These are phyloP conservation scores for Onthophagus sagittarius DNA, from an alignment of 2,888 invertebrate genomes.

Conservation along the genomic window DNA sequence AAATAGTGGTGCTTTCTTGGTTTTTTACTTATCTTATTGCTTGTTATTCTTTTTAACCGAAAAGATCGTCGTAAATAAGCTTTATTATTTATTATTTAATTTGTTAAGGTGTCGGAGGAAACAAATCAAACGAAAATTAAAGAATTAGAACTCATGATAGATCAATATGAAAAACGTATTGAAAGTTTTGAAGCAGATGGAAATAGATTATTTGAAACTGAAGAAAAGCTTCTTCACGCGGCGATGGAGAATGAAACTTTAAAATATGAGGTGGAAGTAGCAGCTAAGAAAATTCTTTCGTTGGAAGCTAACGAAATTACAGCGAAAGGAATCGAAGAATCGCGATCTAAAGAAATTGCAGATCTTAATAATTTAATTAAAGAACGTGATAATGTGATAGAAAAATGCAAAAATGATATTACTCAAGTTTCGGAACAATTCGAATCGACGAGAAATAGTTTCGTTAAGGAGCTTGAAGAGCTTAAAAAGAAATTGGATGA, in stretches of 20 bases:
- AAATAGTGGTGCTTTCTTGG: neutral
- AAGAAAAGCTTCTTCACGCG: slow-evolving; percentile 61
- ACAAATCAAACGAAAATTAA: slow-evolving; percentile 49
- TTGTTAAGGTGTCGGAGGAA: slow-evolving; percentile 49
- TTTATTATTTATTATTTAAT: neutral
- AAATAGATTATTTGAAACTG: slow-evolving; percentile 61
- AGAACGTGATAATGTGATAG: slow-evolving; percentile 17
- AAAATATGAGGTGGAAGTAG: slow-evolving; percentile 53
- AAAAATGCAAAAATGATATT: slow-evolving; percentile 15
- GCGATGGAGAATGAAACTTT: slow-evolving; percentile 57
- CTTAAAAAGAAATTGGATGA: slow-evolving; percentile 21
- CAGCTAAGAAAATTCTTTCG: slow-evolving; percentile 49
- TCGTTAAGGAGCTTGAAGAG: slow-evolving; percentile 33
- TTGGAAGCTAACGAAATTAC: slow-evolving; percentile 17
- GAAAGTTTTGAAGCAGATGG: slow-evolving; percentile 53
- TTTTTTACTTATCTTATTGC: neutral
- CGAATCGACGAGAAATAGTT: slow-evolving; percentile 32
- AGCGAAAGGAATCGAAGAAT: slow-evolving; percentile 49
- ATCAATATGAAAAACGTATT: slow-evolving; percentile 48
- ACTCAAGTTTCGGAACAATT: slow-evolving; percentile 27
- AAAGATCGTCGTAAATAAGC: neutral
- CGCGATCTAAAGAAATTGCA: slow-evolving; percentile 22
- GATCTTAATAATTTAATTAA: slow-evolving; percentile 16
- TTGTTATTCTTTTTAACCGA: neutral
- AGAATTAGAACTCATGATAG: slow-evolving; percentile 50